Evolutionary conservation across 2,797 vertebrate species (phyloP).

Genomic region (Kryptolebias ocellatus): DNA sequence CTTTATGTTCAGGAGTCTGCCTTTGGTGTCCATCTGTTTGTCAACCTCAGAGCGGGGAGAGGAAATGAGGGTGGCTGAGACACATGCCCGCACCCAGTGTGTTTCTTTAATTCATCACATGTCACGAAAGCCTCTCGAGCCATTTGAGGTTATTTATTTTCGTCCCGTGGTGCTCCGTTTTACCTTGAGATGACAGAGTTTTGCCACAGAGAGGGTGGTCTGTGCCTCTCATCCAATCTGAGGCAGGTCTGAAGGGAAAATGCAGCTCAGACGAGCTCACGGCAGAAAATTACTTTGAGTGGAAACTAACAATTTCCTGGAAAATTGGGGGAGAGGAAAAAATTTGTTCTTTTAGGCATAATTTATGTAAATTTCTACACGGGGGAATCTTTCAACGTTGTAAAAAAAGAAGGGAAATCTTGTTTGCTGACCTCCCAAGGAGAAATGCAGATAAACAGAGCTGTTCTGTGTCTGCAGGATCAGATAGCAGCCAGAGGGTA

Average conservation of each 20-base stretch:
- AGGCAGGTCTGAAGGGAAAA: constrained; percentile 24
- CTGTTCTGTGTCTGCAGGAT: constrained; percentile 55
- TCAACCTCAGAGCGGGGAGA: constrained; percentile 45
- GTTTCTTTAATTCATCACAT: constrained; percentile 69
- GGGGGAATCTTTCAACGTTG: background rate
- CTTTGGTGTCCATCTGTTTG: constrained; percentile 63
- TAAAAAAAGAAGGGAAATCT: constrained; percentile 29
- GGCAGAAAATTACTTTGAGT: constrained; percentile 38
- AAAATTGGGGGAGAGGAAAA: background rate
- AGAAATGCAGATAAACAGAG: constrained; percentile 66
- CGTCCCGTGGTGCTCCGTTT: constrained; percentile 22
- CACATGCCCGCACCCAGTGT: constrained; percentile 42
- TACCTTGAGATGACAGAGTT: constrained; percentile 46
- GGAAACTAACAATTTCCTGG: constrained; percentile 9
- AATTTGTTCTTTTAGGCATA: background rate
- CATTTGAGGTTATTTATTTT: constrained; percentile 59
- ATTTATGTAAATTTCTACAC: background rate
- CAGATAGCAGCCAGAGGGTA: constrained; percentile 59
- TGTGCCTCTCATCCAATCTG: constrained; percentile 13
- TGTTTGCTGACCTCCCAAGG: constrained; percentile 53
- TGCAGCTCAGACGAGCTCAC: constrained; percentile 15
- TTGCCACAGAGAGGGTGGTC: constrained; percentile 61
- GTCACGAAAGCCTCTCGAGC: constrained; percentile 50
- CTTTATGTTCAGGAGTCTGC: constrained; percentile 27
- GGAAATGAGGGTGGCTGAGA: constrained; percentile 60